Evolutionary conservation across 2,888 invertebrate species (phyloP).

Genomic region (Lathronympha strigana): DNA sequence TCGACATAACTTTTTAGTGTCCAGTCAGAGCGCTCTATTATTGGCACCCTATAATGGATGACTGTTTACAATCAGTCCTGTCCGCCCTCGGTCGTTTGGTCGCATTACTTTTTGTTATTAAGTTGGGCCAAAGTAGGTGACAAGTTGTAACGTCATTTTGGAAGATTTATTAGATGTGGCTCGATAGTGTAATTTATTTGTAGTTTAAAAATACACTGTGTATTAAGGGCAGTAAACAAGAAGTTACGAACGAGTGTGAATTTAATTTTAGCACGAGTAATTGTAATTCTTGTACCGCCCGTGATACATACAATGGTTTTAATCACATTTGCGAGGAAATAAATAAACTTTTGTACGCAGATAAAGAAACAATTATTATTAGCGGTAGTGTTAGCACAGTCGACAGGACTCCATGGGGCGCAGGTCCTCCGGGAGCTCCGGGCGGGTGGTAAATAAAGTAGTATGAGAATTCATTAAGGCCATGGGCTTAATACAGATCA

Average conservation of each 20-base stretch:
- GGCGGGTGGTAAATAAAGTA: no score
- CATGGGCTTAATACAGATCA: no score
- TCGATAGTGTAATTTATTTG: conserved; percentile 18
- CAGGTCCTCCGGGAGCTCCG: no score
- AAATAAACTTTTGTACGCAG: no score
- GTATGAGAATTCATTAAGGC: no score
- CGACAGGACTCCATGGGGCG: no score
- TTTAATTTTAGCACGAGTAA: no score
- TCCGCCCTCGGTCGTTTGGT: conserved; percentile 24
- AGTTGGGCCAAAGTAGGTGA: conserved; percentile 19
- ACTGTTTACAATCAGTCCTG: conserved; percentile 44
- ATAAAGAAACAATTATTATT: no score
- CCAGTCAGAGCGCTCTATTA: conserved; percentile 42
- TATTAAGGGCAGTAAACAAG: conserved; percentile 5
- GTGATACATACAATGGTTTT: no score
- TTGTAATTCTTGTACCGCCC: no score
- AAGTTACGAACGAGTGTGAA: not conserved
- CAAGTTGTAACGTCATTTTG: conserved; percentile 16
- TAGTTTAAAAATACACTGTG: not conserved
- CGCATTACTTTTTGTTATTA: conserved; percentile 26
- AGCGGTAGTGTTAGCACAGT: no score
- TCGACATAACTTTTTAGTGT: conserved; percentile 48
- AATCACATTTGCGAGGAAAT: no score
- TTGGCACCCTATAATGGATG: conserved; percentile 44
- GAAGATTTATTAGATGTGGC: conserved; percentile 19